phyloP scores from a whole-genome alignment of 1,140 invertebrate genomes.

The Drosophila paulistorum region DNA sequence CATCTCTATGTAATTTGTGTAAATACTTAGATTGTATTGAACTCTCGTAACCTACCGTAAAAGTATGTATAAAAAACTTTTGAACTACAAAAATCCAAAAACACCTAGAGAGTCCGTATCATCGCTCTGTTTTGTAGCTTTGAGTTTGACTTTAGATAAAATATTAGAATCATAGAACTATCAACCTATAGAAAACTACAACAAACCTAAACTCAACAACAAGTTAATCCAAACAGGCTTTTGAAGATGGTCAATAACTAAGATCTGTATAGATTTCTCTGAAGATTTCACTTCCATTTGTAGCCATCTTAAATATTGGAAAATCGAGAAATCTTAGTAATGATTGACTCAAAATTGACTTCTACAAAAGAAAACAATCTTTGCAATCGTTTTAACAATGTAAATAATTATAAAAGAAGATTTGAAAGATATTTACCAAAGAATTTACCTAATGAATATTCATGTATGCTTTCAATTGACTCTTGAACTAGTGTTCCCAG shows the following conservation, averaged over 20 bases:
- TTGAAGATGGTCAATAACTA: neutral
- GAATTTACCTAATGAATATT: neutral
- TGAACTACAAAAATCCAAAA: constrained; percentile 24
- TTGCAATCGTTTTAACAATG: neutral
- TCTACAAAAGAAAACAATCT: neutral
- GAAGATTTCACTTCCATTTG: neutral
- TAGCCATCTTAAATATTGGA: neutral
- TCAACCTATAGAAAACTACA: constrained; percentile 7
- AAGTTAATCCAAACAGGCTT: neutral
- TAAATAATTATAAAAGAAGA: too few relatives aligned
- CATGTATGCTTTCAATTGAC: neutral
- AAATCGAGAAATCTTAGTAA: neutral
- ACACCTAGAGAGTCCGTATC: constrained; percentile 25
- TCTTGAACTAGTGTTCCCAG: neutral
- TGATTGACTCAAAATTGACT: neutral
- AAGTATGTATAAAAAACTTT: constrained; percentile 27
- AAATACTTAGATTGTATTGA: constrained; percentile 58
- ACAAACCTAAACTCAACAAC: neutral
- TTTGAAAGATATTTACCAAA: too few relatives aligned
- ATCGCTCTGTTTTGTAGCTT: constrained; percentile 42
- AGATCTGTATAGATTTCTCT: neutral
- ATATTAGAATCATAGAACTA: neutral
- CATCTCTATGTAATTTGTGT: constrained; percentile 63
- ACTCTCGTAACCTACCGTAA: constrained; percentile 39
- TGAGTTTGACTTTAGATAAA: constrained; percentile 32